Percentiles rank a stretch among this genome's conserved stretches.
These are phyloP conservation scores for Plebejus anna DNA, from an alignment of 2,888 invertebrate species.

Conservation along the genomic window DNA sequence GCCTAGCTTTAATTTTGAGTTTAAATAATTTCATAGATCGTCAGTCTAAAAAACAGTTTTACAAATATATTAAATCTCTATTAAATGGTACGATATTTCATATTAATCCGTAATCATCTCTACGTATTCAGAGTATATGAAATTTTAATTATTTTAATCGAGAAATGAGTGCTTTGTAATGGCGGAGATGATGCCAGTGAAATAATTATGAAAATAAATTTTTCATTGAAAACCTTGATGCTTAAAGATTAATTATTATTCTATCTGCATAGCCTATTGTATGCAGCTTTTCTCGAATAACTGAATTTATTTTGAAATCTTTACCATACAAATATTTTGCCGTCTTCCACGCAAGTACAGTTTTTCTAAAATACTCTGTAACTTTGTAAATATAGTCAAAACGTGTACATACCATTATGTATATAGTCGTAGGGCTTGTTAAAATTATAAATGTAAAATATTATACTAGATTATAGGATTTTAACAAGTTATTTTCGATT, in stretches of 20 bases:
- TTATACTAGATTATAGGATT: background rate
- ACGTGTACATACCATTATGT: slow-evolving; percentile 27
- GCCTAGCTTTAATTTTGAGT: no score
- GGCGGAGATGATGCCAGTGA: background rate
- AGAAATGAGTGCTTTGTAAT: slow-evolving; percentile 9
- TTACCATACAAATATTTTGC: background rate
- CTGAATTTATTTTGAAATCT: background rate
- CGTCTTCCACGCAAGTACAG: slow-evolving; percentile 12
- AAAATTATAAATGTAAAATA: slow-evolving; percentile 8
- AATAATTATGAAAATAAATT: slow-evolving; percentile 21
- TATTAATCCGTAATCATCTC: background rate
- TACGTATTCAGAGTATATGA: background rate
- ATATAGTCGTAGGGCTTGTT: slow-evolving; percentile 23
- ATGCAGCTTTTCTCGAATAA: background rate
- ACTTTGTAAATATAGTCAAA: slow-evolving; percentile 26
- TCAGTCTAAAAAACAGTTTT: background rate
- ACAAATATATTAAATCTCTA: background rate
- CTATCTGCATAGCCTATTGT: slow-evolving; percentile 4
- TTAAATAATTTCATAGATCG: no score
- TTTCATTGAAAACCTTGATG: slow-evolving; percentile 5
- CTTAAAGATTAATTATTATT: background rate
- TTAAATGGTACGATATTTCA: background rate
- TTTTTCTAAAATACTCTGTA: background rate
- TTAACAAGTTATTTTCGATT: background rate
- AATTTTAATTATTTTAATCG: slow-evolving; percentile 4